Conservation (phyloP, 2,797 vertebrate genomes). For the Platalea minor region DNA sequence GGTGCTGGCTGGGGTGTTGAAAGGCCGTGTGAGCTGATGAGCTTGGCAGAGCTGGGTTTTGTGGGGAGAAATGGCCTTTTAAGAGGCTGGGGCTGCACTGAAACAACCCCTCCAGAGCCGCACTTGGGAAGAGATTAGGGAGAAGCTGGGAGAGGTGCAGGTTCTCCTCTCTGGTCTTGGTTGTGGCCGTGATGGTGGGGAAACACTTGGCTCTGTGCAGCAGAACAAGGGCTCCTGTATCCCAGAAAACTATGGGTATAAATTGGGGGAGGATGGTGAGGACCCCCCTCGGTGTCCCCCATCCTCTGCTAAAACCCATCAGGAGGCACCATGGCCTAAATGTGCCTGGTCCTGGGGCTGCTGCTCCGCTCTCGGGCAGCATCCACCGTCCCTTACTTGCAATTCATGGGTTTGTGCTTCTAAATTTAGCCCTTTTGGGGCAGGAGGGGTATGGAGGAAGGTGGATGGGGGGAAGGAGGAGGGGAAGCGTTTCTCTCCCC, state of each 20-base stretch:
- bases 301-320: background rate
- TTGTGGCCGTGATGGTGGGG: rapidly evolving
- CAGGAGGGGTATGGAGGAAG: background rate
- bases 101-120: background rate
- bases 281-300: background rate
- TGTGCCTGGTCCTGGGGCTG: background rate
- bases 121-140: rapidly evolving
- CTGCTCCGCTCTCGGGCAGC: rapidly evolving
- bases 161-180: background rate
- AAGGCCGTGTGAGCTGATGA: background rate
- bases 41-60: background rate
- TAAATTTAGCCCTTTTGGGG: background rate
- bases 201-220: background rate
- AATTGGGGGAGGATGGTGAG: background rate
- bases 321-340: rapidly evolving
- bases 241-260: background rate
- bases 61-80: background rate
- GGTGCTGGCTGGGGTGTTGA: background rate
- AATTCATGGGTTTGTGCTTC: background rate
- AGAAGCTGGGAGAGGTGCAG: background rate
- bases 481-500: background rate
- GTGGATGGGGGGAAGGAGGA: background rate
- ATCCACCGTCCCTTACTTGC: background rate
- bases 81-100: background rate
- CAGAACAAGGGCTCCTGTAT: background rate